Evolutionary conservation across 2,113 vertebrate genomes (phyloP).

Genomic region (Apteryx mantelli): DNA sequence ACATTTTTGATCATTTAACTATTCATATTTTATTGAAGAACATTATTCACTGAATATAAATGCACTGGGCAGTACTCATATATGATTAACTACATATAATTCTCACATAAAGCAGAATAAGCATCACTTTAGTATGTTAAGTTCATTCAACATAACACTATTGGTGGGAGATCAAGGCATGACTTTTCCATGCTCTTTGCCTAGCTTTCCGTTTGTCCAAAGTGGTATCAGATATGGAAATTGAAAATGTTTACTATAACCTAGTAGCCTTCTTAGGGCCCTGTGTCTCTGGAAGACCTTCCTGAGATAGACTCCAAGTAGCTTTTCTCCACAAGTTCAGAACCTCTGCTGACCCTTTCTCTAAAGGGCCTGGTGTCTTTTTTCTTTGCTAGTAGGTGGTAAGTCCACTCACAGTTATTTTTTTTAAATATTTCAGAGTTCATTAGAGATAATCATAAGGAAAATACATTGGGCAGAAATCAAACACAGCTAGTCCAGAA

Average conservation of each 20-base stretch:
- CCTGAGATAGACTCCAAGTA: neutral
- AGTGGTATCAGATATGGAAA: neutral
- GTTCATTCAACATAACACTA: neutral
- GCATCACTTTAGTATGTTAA: neutral
- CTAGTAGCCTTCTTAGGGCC: neutral
- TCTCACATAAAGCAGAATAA: neutral
- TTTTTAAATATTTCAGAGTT: neutral
- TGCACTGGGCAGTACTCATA: neutral
- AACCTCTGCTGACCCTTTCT: neutral
- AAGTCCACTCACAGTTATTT: neutral
- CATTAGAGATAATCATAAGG: neutral
- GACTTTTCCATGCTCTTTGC: neutral
- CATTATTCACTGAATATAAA: conserved; percentile 5
- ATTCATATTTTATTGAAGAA: conserved; percentile 18
- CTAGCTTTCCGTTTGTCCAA: neutral
- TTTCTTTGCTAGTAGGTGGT: neutral
- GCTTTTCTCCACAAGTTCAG: neutral
- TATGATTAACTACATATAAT: neutral
- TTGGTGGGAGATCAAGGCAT: neutral
- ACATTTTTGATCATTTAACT: neutral
- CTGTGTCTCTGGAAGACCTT: neutral
- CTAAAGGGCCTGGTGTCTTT: neutral
- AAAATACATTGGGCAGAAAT: neutral
- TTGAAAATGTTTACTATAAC: neutral
- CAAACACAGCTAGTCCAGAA: neutral